Base-by-base conservation (phyloP, 1,140 invertebrate species). In the Sitobion miscanthi region DNA sequence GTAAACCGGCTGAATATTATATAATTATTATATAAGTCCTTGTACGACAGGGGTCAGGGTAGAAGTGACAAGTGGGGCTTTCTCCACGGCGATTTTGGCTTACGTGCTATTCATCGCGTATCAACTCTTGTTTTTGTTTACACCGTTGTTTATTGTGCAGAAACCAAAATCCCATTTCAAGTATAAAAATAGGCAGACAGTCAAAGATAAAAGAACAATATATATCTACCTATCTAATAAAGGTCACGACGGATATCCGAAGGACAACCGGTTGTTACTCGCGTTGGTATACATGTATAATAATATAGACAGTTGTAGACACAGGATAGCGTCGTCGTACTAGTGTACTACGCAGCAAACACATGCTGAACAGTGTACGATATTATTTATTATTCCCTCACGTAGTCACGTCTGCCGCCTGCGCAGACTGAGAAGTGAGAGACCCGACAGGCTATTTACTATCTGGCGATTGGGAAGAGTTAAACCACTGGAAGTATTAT, bases 261-360 rank as follows among this genome's bases (percentile, higher is more conserved):
- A 89, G 88, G 88, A 89, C 88, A 89, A 89, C 88, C 35, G 52
- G 88, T 89, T 89, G 52, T 57, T 42, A 86, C 11, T n/a, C 35
- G 6, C 38, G 83, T 85, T 42, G 38, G 23, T 42, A 85, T 85
- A 85, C 38, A 42, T 85, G 8, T 85, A 45, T 42, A 45, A n/a
- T 69, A 62, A 30, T 69, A n/a, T 77, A 77, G 4, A 54, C 52
- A 54, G 52, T 49, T 49, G 42, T 3, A 49, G 7, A 86, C 45
- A n/a, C 45, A n/a, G 42, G 25, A 86, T 86, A 86, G 42, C 38
- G 23, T 45, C 9, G 38, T 25, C 85, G 11, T 88, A 88, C 42
- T 42, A 42, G 42, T 42, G 42, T 42, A 42, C 47, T 88, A n/a
- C 87, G 87, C 87, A 54, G n/a, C 54, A 88, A 85, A 88, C 6